Percentiles rank a stretch among this genome's conserved stretches.
Conservation (phyloP, 1,140 invertebrate species). For the honey bee (Apis mellifera) region DNA sequence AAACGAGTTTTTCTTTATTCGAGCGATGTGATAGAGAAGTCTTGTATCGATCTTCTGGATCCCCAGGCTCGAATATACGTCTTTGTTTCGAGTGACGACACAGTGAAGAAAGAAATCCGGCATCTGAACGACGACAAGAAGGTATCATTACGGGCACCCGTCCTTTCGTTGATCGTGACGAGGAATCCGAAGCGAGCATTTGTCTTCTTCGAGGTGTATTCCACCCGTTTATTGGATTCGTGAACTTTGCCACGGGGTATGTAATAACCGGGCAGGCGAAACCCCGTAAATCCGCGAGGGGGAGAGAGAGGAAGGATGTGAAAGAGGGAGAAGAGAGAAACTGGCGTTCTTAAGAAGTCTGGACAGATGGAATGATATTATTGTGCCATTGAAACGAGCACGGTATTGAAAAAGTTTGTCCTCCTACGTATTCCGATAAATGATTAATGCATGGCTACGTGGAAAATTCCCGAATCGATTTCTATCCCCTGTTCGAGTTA, state of each 20-base stretch:
- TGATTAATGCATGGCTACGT: slow-evolving; percentile 42
- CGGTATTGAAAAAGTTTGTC: slow-evolving; percentile 53
- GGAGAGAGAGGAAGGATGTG: not conserved
- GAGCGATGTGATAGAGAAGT: no score
- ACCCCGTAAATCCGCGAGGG: slow-evolving; percentile 47
- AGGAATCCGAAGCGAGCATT: slow-evolving; percentile 56
- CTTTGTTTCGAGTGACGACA: slow-evolving; percentile 14
- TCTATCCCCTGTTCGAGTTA: not conserved
- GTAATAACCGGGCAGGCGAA: slow-evolving; percentile 45
- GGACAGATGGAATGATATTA: slow-evolving; percentile 50
- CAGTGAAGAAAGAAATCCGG: slow-evolving; percentile 7
- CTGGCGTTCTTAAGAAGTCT: slow-evolving; percentile 40
- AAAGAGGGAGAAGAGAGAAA: not conserved
- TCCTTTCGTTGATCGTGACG: slow-evolving; percentile 52
- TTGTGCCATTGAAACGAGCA: slow-evolving; percentile 49
- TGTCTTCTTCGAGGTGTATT: slow-evolving; percentile 47
- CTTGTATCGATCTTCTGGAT: not conserved
- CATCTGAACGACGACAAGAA: slow-evolving; percentile 36
- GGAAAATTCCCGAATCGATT: slow-evolving; percentile 19
- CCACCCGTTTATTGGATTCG: slow-evolving; percentile 56
- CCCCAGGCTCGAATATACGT: not conserved
- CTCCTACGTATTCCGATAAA: slow-evolving; percentile 37
- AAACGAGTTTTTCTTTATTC: no score
- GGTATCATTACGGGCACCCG: slow-evolving; percentile 22
- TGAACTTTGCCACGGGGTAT: slow-evolving; percentile 56